Evolutionary conservation across 2,113 vertebrate species (phyloP).

Genomic region (Trematocara stigmaticum): DNA sequence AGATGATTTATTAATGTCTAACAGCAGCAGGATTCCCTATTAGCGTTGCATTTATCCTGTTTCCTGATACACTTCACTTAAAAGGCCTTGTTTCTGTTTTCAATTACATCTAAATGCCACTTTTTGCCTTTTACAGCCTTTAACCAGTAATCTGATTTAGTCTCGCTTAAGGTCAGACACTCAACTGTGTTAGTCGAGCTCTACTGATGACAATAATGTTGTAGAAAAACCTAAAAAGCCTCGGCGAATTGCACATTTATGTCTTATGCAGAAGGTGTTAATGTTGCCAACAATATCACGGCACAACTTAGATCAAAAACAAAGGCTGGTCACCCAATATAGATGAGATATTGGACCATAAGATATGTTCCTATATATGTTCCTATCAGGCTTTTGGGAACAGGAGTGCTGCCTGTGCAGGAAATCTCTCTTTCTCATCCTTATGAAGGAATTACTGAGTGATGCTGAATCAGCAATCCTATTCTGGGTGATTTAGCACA

Average conservation of each 20-base stretch:
- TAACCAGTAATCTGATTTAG: background rate
- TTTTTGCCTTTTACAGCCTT: background rate
- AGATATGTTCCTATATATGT: background rate
- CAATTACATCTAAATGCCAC: background rate
- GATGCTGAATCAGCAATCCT: conserved; percentile 45
- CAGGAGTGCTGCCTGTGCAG: conserved; percentile 37
- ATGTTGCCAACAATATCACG: background rate
- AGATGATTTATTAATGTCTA: background rate
- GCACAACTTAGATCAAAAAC: accelerated
- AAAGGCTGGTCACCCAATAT: background rate
- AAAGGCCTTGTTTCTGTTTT: background rate
- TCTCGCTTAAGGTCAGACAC: background rate
- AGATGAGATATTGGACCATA: background rate
- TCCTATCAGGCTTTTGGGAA: background rate
- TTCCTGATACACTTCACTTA: background rate
- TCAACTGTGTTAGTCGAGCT: background rate
- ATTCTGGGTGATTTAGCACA: conserved; percentile 23
- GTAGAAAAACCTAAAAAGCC: background rate
- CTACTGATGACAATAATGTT: background rate
- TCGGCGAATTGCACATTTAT: background rate
- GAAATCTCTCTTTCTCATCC: conserved; percentile 11
- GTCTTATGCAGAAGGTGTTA: background rate
- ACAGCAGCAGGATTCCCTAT: background rate
- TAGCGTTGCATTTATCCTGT: background rate
- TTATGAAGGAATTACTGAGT: conserved; percentile 21